Percentiles rank a stretch among this genome's conserved stretches.
Evolutionary conservation across 1,140 invertebrate species (phyloP).

Genomic region (Diachasmimorpha longicaudata): DNA sequence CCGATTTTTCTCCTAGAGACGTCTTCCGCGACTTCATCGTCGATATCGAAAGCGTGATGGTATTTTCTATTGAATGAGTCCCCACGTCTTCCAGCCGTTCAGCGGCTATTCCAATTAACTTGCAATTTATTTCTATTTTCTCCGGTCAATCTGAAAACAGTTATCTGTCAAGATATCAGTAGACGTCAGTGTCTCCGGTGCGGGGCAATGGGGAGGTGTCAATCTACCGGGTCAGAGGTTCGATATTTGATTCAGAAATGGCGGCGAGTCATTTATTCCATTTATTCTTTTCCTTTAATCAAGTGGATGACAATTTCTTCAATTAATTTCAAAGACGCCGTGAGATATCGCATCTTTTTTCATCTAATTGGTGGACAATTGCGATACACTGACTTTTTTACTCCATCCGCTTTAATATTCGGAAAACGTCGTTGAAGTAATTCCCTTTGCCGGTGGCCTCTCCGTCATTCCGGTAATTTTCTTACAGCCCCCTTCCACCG

Average conservation of each 20-base stretch:
- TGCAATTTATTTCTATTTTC: background rate
- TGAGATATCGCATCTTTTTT: too few relatives aligned
- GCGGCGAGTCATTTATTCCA: too few relatives aligned
- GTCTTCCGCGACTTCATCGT: slow-evolving; percentile 22
- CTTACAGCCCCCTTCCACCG: background rate
- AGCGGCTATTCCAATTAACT: background rate
- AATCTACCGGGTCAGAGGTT: too few relatives aligned
- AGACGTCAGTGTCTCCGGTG: too few relatives aligned
- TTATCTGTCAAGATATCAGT: too few relatives aligned
- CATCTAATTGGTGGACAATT: too few relatives aligned
- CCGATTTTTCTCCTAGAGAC: background rate
- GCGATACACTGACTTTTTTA: background rate
- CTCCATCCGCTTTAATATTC: background rate
- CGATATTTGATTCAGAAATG: too few relatives aligned
- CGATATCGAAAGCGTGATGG: slow-evolving; percentile 45
- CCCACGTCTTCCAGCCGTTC: background rate
- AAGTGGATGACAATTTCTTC: too few relatives aligned
- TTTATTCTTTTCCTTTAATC: too few relatives aligned
- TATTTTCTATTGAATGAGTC: slow-evolving; percentile 44
- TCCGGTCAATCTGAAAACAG: too few relatives aligned
- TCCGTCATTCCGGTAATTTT: slow-evolving; percentile 7
- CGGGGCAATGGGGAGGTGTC: too few relatives aligned
- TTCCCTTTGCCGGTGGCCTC: background rate
- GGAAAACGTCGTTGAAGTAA: background rate
- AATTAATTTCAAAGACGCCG: too few relatives aligned